Percentiles rank a stretch among this genome's conserved stretches.
Evolutionary conservation across 2,797 vertebrate genomes (phyloP).

Genomic region (Sebastes dallii): DNA sequence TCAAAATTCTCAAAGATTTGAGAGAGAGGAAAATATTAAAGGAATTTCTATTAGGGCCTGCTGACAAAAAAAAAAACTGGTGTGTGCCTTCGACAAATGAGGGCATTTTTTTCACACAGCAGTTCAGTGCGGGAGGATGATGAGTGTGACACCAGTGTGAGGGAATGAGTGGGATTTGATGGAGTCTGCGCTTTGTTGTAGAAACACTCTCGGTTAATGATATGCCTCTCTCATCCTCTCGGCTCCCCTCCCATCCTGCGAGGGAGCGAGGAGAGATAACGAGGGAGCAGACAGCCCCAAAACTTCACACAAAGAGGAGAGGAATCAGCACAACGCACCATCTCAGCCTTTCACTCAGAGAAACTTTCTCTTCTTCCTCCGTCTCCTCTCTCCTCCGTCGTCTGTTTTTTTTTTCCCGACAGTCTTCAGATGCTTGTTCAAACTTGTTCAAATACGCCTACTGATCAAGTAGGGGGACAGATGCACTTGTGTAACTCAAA

Average conservation of each 20-base stretch:
- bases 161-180: conserved; percentile 68
- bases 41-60: conserved; percentile 44
- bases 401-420: conserved; percentile 16
- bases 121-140: conserved; percentile 53
- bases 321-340: conserved; percentile 54
- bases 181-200: conserved; percentile 71
- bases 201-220: conserved; percentile 76
- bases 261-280: conserved; percentile 65
- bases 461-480: conserved; percentile 63
- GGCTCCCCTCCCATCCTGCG: conserved; percentile 41
- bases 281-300: conserved; percentile 68
- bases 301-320: conserved; percentile 68
- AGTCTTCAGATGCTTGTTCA: conserved; percentile 58
- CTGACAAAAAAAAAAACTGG: conserved; percentile 38
- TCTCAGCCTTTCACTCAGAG: conserved; percentile 46
- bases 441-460: conserved; percentile 54
- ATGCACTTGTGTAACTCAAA: conserved; percentile 42
- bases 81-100: conserved; percentile 59
- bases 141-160: conserved; percentile 60
- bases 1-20: conserved; percentile 49
- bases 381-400: conserved; percentile 27
- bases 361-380: conserved; percentile 59
- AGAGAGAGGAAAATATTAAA: conserved; percentile 54
- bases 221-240: conserved; percentile 69
- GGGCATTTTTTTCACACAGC: conserved; percentile 45